A percentile compares a stretch with the other conserved stretches of the same genome.
phyloP scores from a whole-genome alignment of 2,113 vertebrate species.

The Herpetotheres cachinnans region DNA sequence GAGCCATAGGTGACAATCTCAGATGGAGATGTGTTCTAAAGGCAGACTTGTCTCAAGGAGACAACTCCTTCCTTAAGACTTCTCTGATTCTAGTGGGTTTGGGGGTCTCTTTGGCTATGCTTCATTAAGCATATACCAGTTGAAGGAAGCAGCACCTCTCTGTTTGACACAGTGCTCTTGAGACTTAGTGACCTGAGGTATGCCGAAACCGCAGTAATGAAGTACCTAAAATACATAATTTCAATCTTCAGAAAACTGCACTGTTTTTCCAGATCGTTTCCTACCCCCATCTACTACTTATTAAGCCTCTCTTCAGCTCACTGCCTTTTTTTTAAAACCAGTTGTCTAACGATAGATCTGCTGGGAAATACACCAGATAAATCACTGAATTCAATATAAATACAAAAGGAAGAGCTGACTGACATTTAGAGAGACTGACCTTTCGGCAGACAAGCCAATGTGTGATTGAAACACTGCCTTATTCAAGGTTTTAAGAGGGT shows the following conservation, averaged over 20 bases:
- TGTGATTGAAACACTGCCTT: constrained; percentile 7
- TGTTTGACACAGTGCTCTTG: background rate
- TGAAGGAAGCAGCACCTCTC: background rate
- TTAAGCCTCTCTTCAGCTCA: background rate
- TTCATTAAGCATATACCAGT: background rate
- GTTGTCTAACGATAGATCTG: background rate
- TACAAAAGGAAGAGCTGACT: background rate
- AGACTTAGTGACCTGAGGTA: background rate
- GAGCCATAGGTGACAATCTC: background rate
- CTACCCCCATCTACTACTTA: background rate
- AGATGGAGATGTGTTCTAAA: background rate
- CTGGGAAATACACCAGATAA: background rate
- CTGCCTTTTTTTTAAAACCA: background rate
- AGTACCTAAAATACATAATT: background rate
- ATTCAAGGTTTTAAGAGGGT: background rate
- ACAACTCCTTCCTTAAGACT: background rate
- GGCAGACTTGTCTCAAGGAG: background rate
- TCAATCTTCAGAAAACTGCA: background rate
- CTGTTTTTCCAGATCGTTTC: background rate
- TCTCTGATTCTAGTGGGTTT: background rate
- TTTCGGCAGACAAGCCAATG: background rate
- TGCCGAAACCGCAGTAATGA: background rate
- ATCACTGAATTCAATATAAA: background rate
- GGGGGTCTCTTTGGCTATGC: background rate
- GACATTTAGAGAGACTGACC: constrained; percentile 43